Conservation (phyloP, 2,797 vertebrate genomes). For the Centroberyx gerrardi region DNA sequence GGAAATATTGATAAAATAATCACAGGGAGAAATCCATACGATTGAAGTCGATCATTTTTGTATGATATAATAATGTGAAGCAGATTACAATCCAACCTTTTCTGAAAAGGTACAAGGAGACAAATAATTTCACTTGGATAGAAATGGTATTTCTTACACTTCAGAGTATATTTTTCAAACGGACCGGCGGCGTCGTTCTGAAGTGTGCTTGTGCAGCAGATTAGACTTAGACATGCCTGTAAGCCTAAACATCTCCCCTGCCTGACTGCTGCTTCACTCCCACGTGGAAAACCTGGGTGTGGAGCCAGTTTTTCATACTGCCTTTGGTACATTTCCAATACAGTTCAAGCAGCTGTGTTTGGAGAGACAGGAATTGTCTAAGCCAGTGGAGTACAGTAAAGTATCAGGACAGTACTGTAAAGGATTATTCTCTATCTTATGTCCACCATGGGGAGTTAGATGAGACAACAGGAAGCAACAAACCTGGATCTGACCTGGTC, state of each 20-base stretch:
- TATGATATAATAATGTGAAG: conserved; percentile 5
- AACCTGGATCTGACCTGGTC: conserved; percentile 3
- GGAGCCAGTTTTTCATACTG: conserved; percentile 32
- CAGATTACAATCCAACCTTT: background rate
- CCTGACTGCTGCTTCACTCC: conserved; percentile 13
- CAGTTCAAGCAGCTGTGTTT: conserved; percentile 63
- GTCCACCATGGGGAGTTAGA: background rate
- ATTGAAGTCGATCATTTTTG: conserved; percentile 6
- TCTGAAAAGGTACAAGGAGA: background rate
- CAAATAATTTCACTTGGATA: background rate
- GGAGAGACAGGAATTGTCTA: conserved; percentile 51
- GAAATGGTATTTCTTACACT: background rate
- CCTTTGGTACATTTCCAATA: conserved; percentile 47
- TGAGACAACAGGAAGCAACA: background rate
- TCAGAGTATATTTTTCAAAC: background rate
- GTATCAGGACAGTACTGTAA: conserved; percentile 10
- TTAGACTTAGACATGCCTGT: background rate
- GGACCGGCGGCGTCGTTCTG: background rate
- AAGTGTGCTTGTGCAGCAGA: background rate
- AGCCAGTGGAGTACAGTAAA: conserved; percentile 29
- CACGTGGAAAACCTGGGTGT: conserved; percentile 26
- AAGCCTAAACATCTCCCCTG: conserved; percentile 7
- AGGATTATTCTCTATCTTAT: conserved; percentile 15
- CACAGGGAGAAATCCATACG: background rate
- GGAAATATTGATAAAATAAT: conserved; percentile 10